phyloP scores from a whole-genome alignment of 92 coral and sea anemone genomes.

The Palythoa caribaeorum region DNA sequence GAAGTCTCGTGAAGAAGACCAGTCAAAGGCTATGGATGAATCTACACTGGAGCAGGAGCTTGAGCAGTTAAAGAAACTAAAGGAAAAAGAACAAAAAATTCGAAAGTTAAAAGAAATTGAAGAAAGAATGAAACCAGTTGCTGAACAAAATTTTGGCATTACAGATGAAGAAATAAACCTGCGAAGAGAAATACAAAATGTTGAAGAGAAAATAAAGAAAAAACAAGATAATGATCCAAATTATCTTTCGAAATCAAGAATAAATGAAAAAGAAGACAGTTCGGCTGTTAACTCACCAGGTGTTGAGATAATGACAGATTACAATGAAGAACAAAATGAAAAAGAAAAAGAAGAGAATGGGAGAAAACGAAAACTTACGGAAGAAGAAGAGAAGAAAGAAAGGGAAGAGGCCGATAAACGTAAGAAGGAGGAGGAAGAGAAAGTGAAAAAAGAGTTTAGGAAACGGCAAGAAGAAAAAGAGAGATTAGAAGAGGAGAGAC shows the following conservation, averaged over 20 bases:
- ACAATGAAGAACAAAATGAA: not conserved
- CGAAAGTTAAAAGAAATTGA: conserved; percentile 32
- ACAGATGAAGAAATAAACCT: conserved; percentile 12
- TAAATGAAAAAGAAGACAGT: not conserved
- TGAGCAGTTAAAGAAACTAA: conserved; percentile 1
- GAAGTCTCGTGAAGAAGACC: conserved; percentile 30
- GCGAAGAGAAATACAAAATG: conserved; percentile 2
- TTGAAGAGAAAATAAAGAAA: conserved; percentile 6
- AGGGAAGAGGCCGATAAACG: not conserved
- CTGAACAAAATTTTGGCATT: conserved; percentile 12
- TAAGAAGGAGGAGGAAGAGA: not conserved
- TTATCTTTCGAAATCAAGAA: not conserved
- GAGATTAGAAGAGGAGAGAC: not conserved
- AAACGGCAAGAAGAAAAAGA: not conserved
- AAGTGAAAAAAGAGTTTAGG: not conserved
- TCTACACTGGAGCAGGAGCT: conserved; percentile 2
- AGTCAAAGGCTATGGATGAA: not conserved
- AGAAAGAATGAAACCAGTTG: conserved; percentile 40
- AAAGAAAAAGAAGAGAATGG: not conserved
- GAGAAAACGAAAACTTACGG: not conserved
- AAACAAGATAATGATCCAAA: not conserved
- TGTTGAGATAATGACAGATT: not conserved
- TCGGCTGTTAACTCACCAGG: not conserved
- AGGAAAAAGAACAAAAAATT: not conserved
- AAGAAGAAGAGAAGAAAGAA: not conserved